phyloP scores from a whole-genome alignment of 2,888 invertebrate species.

The Proisotoma minuta region DNA sequence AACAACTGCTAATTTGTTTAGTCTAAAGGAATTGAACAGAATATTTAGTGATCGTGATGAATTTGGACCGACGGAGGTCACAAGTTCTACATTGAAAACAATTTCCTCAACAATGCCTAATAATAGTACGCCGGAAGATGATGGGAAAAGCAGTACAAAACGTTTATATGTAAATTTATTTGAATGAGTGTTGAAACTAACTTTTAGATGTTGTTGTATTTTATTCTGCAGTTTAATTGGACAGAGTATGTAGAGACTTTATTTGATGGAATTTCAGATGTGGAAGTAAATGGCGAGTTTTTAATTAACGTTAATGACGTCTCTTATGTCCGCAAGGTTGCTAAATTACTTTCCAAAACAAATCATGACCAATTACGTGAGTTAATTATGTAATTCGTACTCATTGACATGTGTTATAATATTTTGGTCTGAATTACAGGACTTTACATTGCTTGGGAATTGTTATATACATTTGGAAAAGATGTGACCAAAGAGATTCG shows the following conservation, averaged over 20 bases:
- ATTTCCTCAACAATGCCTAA: too few species aligned
- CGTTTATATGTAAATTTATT: too few species aligned
- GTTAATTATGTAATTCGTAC: neutral
- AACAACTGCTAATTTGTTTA: conserved; percentile 34
- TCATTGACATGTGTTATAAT: neutral
- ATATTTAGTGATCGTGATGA: conserved; percentile 29
- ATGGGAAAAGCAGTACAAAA: too few species aligned
- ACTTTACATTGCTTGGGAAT: conserved; percentile 44
- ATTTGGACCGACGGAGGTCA: too few species aligned
- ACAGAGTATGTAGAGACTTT: conserved; percentile 41
- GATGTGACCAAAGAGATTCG: conserved; percentile 44
- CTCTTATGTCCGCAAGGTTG: conserved; percentile 36
- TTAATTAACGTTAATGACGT: conserved; percentile 43
- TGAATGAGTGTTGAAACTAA: too few species aligned
- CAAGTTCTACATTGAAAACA: too few species aligned
- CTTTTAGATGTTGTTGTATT: too few species aligned
- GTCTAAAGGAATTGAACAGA: conserved; percentile 32
- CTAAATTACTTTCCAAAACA: conserved; percentile 28
- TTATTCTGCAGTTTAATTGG: conserved; percentile 41
- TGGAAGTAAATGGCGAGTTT: conserved; percentile 31
- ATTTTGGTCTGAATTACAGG: conserved; percentile 27
- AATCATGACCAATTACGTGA: conserved; percentile 37
- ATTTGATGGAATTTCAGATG: conserved; percentile 31
- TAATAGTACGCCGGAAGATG: too few species aligned
- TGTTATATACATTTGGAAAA: conserved; percentile 44